Evolutionary conservation across 2,113 vertebrate genomes (phyloP), one percentile per base, ranked within the genome.

Genomic region (Cranoglanis bouderius): DNA sequence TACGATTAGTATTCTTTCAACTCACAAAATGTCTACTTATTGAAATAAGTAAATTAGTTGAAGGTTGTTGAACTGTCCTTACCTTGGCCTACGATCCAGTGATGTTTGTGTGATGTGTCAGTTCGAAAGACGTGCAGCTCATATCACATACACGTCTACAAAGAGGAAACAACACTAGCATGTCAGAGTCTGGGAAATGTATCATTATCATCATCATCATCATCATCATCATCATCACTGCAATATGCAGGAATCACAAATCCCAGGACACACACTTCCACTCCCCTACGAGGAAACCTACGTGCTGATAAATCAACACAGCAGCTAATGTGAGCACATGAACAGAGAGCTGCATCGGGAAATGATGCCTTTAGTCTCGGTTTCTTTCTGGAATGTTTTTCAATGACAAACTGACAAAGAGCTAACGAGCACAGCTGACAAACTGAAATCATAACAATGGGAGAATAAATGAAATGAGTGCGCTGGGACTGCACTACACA

Each of bases 71-170:
- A 24, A 32, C 2, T 32, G 49, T 43, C 18, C 84, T 57, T 84
- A 89, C 90, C 88, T 84, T 90, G 61, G 72, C 53, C 53, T 87
- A 55, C 2, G 46, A 87, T 38, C 82, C 63, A 55, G 51, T 13
- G 51, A 51, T 63, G 40, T 13, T 51, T 32, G 55, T 84, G 80
- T 49, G 80, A 51, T 21, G 46, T 38, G 46, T 84, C 53, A 74
- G 32, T 32, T 81, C 89, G 51, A 87, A 40, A 38, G 53, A 86
- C 51, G 12, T 63, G 70, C 72, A 80, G 84, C 12, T 67, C 59
- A 82, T 81, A 74, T 81, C 85, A 85, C 19, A 59, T 19, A 21
- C 82, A 89, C 74, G 85, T 88, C 77, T 90, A 67, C 32, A 84
- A 38, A 84, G 21, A 57, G 40, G 59, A 81, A 43, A 35, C 29